Evolutionary conservation across 2,888 invertebrate species (phyloP), one percentile per base, ranked within the genome.

Genomic region (Phlogophora meticulosa): DNA sequence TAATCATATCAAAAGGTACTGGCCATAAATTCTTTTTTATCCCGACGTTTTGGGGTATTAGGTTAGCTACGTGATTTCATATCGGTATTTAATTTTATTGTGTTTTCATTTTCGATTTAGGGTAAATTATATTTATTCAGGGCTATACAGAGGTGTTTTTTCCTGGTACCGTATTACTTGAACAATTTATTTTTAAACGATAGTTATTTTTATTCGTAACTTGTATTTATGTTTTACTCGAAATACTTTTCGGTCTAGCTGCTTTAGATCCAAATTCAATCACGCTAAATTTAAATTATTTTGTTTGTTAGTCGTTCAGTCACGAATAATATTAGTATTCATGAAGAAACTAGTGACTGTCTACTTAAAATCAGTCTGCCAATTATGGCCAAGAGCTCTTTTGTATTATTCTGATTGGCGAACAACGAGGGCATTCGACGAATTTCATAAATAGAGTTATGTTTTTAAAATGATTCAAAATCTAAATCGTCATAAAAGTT

Each of bases 1-100:
- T 38, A 49, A 76, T 60, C 49, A 42, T 38, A 36, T 53, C 38
- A 63, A 56, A 71, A 42, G 4, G 4, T 36, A 10, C 15, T 43
- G 13, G 17, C 9, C 20, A 24, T 20, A 42, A 40, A 58, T 59
- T 58, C 17, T 51, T 59, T 57, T 45, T 24, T 5, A 46, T 28
- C 1, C 13, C 10, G 10, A 13, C 4, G 3, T 36, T 40, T 58
- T 43, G 7, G 1, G 10, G 34, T 43, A 49, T 11, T 42, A 28
- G 4, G 1, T 11, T 2, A 9, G 11, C 5, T 56, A n/a, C 10
- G 24, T 34, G 13, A 40, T 43, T 52, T 38, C 13, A 13, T 40
- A 66, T 34, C 36, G 10, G 13, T 46, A 34, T 68, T 46, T 40
- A 59, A 45, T 45, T 67, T 59, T 11, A 34, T 13, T 10, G 22